Evolutionary conservation across 2,888 invertebrate species (phyloP).

Genomic region (Schrankia costaestrigalis): DNA sequence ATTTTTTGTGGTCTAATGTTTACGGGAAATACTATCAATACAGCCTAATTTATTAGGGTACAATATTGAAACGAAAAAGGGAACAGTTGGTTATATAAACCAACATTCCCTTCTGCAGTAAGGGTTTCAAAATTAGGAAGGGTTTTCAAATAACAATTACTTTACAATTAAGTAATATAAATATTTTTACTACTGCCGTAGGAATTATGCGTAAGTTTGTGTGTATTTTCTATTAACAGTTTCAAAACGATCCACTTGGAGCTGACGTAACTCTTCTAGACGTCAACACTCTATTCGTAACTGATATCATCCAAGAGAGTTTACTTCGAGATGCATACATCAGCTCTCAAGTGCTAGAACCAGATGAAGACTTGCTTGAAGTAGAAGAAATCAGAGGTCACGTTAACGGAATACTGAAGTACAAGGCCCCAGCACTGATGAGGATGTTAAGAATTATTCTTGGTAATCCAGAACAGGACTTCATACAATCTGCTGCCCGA

Average conservation of each 20-base stretch:
- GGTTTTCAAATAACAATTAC: too few species aligned
- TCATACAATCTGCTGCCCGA: slow-evolving; percentile 44
- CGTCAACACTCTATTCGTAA: slow-evolving; percentile 56
- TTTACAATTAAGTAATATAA: neutral
- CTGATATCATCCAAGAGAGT: slow-evolving; percentile 66
- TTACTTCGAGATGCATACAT: slow-evolving; percentile 51
- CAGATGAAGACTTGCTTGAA: slow-evolving; percentile 37
- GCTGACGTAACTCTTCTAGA: slow-evolving; percentile 48
- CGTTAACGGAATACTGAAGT: slow-evolving; percentile 46
- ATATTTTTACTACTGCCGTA: too few species aligned
- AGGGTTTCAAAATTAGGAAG: too few species aligned
- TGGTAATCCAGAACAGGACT: slow-evolving; percentile 42
- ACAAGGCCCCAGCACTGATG: slow-evolving; percentile 61
- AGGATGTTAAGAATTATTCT: slow-evolving; percentile 51
- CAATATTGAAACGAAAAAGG: too few species aligned
- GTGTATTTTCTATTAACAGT: slow-evolving; percentile 35
- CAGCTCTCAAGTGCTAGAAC: slow-evolving; percentile 37
- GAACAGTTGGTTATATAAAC: too few species aligned
- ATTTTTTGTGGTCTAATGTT: too few species aligned
- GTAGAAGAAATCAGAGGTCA: slow-evolving; percentile 48
- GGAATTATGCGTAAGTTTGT: too few species aligned
- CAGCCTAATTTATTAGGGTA: too few species aligned
- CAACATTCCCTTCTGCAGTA: too few species aligned
- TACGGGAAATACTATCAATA: too few species aligned
- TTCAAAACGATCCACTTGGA: slow-evolving; percentile 37